phyloP scores from a whole-genome alignment of 2,797 vertebrate genomes.

The Hyperoplus lanceolatus region DNA sequence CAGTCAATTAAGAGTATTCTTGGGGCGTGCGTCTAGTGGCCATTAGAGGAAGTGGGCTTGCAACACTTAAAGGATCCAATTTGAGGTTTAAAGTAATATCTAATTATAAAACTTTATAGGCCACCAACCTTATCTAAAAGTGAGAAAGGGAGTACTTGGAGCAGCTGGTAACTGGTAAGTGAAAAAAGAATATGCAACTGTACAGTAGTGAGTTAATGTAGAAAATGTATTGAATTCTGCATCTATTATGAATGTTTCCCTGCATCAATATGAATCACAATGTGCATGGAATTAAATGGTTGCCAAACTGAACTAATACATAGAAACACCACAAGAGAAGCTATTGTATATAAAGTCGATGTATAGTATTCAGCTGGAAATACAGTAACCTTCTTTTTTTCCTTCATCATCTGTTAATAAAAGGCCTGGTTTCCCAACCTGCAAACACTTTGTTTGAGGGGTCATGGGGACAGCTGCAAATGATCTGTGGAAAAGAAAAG shows the following conservation, averaged over 20 bases:
- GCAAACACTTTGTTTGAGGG: not conserved
- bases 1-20: not conserved
- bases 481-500: not conserved
- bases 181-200: not conserved
- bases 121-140: not conserved
- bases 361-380: too few relatives aligned
- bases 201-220: not conserved
- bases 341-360: not conserved
- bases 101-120: not conserved
- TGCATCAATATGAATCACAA: not conserved
- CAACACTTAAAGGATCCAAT: not conserved
- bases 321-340: not conserved
- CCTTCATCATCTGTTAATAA: not conserved
- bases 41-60: slow-evolving; percentile 1
- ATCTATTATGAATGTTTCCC: not conserved
- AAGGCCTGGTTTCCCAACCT: not conserved
- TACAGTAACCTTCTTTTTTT: not conserved
- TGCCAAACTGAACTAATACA: not conserved
- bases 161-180: not conserved
- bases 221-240: not conserved
- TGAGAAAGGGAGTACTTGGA: not conserved
- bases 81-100: too few relatives aligned
- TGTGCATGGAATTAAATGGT: not conserved
- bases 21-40: not conserved
- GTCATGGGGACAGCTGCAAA: not conserved